Evolutionary conservation across 2,888 invertebrate genomes (phyloP).

Genomic region (Tetanocera ferruginea): DNA sequence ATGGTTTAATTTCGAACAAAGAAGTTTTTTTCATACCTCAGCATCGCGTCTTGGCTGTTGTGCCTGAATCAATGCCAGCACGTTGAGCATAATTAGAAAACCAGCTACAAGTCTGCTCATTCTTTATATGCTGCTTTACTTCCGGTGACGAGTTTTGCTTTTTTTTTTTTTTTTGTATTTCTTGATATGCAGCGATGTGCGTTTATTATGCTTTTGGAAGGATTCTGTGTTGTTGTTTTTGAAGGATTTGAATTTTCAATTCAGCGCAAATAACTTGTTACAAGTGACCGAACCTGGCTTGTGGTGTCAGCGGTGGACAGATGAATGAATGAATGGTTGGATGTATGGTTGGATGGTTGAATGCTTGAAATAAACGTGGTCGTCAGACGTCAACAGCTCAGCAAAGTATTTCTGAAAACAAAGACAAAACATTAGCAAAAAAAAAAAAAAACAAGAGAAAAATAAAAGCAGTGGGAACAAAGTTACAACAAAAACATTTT

Average conservation of each 20-base stretch:
- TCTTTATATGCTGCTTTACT: not conserved
- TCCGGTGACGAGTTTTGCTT: not conserved
- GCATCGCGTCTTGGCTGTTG: constrained; percentile 65
- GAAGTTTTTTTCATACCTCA: constrained; percentile 55
- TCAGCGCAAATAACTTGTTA: constrained; percentile 28
- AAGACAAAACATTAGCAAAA: not conserved
- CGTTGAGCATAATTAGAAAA: constrained; percentile 9
- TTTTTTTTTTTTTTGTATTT: not conserved
- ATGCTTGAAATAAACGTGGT: not conserved
- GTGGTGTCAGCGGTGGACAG: not conserved
- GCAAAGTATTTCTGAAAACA: constrained; percentile 16
- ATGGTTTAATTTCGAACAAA: not conserved
- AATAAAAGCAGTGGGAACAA: constrained; percentile 9
- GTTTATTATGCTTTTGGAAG: not conserved
- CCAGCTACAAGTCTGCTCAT: not conserved
- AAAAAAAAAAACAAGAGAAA: not conserved
- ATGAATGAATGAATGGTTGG: not conserved
- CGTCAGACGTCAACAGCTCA: not conserved
- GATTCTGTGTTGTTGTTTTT: not conserved
- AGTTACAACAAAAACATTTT: not conserved
- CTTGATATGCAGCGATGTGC: not conserved
- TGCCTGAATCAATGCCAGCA: constrained; percentile 51
- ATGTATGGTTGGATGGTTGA: not conserved
- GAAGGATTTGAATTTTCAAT: constrained; percentile 4
- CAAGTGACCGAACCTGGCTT: constrained; percentile 18